A percentile compares a stretch with the other conserved stretches of the same genome.
These are phyloP conservation scores for Lineus longissimus DNA, from an alignment of 1,140 invertebrate species.

Conservation along the genomic window DNA sequence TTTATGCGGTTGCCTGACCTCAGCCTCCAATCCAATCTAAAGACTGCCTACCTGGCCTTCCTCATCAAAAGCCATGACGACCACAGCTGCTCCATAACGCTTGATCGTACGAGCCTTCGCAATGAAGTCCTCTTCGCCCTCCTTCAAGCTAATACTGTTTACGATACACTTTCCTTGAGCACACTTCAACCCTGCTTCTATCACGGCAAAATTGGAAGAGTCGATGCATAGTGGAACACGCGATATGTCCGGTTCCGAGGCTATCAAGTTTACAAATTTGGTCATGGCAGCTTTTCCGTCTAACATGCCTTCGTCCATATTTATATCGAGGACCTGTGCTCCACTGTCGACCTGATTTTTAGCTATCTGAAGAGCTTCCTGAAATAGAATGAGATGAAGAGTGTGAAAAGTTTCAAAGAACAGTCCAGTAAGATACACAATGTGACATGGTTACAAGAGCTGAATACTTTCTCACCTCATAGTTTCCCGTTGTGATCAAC, in stretches of 20 bases:
- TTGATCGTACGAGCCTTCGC: conserved; percentile 55
- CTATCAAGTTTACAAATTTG: conserved; percentile 62
- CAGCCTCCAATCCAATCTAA: no score
- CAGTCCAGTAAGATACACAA: not conserved
- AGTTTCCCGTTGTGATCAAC: conserved; percentile 60
- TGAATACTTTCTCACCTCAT: conserved; percentile 52
- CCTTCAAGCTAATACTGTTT: conserved; percentile 63
- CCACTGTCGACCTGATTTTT: conserved; percentile 64
- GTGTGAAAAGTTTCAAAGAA: conserved; percentile 10
- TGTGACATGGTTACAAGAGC: no score
- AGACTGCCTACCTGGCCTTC: conserved; percentile 56
- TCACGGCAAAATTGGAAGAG: conserved; percentile 61
- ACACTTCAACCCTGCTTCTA: conserved; percentile 63
- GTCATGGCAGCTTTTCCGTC: conserved; percentile 61
- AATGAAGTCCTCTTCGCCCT: conserved; percentile 61
- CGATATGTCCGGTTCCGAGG: conserved; percentile 61
- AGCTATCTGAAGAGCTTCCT: conserved; percentile 61
- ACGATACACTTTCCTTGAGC: conserved; percentile 64
- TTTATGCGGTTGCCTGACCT: no score
- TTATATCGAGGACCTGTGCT: conserved; percentile 64
- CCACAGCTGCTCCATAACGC: conserved; percentile 62
- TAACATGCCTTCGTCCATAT: conserved; percentile 67
- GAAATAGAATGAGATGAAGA: conserved; percentile 12
- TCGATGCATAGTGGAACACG: conserved; percentile 63
- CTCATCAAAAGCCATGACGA: conserved; percentile 58